These are phyloP conservation scores for Acleris laterana DNA, from an alignment of 2,888 invertebrate genomes.

Conservation along the genomic window DNA sequence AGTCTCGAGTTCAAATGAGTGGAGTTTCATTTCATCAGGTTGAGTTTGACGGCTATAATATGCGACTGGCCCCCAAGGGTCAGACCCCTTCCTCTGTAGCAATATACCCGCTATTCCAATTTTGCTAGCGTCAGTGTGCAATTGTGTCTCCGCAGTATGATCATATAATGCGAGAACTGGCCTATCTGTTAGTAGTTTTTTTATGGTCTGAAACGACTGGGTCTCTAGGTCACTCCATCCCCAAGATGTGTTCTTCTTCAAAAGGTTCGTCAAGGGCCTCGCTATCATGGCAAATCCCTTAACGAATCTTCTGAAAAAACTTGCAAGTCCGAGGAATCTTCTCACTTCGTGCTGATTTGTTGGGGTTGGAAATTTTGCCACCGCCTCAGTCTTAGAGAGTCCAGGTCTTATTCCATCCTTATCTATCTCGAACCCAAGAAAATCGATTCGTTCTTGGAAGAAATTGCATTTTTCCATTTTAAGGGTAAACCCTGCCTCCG, in stretches of 20 bases:
- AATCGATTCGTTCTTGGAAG: background rate
- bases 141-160: no score
- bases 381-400: background rate
- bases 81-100: no score
- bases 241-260: background rate
- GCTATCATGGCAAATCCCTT: background rate
- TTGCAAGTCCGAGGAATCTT: background rate
- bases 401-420: background rate
- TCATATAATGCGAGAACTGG: no score
- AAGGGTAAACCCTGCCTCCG: background rate
- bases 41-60: no score
- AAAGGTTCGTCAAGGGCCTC: background rate
- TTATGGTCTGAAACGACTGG: constrained; percentile 41
- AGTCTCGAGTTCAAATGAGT: no score
- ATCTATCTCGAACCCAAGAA: background rate
- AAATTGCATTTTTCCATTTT: constrained; percentile 1
- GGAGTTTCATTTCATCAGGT: no score
- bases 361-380: background rate
- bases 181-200: constrained; percentile 37
- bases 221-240: background rate
- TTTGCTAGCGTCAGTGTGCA: no score
- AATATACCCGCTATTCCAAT: no score
- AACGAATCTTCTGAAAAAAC: constrained; percentile 4
- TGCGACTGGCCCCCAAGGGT: no score
- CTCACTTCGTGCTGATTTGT: background rate